phyloP scores from a whole-genome alignment of 2,888 invertebrate genomes.

The Crossocerus cetratus region DNA sequence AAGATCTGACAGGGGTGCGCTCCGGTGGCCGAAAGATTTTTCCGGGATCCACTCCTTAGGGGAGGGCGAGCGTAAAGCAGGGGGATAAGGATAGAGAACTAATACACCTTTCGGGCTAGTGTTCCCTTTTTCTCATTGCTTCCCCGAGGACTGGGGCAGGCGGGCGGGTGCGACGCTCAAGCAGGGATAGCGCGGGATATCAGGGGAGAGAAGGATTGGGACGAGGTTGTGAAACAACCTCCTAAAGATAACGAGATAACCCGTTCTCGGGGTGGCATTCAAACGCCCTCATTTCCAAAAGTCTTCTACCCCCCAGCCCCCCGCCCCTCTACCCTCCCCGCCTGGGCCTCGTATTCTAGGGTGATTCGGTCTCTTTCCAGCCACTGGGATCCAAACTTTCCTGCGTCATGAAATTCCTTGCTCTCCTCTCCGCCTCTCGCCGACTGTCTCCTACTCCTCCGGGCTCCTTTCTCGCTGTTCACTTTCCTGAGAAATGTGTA shows the following conservation, averaged over 20 bases:
- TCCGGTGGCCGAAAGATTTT: conserved; percentile 37
- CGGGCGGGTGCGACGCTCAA: neutral
- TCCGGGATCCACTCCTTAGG: conserved; percentile 33
- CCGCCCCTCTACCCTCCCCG: too few species aligned
- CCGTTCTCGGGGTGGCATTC: conserved; percentile 66
- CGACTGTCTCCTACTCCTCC: neutral
- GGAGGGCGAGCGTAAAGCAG: conserved; percentile 24
- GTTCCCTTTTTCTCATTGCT: conserved; percentile 10
- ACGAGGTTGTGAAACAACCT: conserved; percentile 54
- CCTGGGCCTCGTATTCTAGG: too few species aligned
- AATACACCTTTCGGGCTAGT: conserved; percentile 58
- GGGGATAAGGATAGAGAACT: conserved; percentile 58
- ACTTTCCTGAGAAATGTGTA: conserved; percentile 16
- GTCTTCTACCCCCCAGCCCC: conserved; percentile 24
- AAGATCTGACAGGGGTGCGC: neutral
- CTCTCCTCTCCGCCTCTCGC: conserved; percentile 8
- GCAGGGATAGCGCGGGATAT: neutral
- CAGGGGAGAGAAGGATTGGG: conserved; percentile 6
- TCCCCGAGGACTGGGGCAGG: neutral
- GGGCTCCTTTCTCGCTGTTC: neutral
- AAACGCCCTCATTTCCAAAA: conserved; percentile 71
- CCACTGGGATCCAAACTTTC: conserved; percentile 29
- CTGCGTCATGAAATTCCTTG: conserved; percentile 12
- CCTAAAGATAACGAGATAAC: conserved; percentile 69
- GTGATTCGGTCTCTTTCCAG: conserved; percentile 1